Evolutionary conservation across 2,797 vertebrate genomes (phyloP).

Genomic region (Phrynocephalus guinanensis): DNA sequence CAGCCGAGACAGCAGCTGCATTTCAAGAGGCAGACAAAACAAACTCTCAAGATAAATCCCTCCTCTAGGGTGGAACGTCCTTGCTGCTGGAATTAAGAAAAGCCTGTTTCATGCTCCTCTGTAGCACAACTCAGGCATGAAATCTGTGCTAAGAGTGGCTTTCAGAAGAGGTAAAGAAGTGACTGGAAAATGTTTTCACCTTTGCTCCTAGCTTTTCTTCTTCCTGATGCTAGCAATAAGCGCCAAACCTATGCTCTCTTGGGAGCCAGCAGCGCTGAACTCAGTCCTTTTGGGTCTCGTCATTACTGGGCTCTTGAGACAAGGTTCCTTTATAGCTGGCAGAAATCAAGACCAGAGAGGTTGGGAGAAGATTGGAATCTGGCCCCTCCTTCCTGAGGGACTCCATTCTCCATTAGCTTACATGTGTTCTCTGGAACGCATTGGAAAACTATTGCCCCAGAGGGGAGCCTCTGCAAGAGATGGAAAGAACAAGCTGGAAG

Average conservation of each 20-base stretch:
- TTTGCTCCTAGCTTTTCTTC: constrained; percentile 10
- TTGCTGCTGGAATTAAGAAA: constrained; percentile 39
- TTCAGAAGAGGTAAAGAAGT: constrained; percentile 11
- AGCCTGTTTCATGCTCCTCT: not conserved
- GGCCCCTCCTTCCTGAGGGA: too few relatives aligned
- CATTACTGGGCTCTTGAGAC: too few relatives aligned
- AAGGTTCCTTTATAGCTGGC: too few relatives aligned
- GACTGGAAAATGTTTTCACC: not conserved
- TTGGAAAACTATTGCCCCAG: not conserved
- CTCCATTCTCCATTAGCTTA: too few relatives aligned
- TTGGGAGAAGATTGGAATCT: too few relatives aligned
- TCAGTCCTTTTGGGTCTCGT: not conserved
- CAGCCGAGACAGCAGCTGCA: not conserved
- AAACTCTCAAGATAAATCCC: not conserved
- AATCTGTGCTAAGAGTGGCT: constrained; percentile 3
- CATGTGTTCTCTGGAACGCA: not conserved
- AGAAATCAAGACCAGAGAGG: too few relatives aligned
- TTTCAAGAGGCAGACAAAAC: not conserved
- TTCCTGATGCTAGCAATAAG: not conserved
- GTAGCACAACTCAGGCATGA: not conserved
- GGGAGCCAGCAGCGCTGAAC: not conserved
- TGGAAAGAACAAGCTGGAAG: not conserved
- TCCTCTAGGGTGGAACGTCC: constrained; percentile 11
- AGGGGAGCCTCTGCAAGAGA: not conserved
- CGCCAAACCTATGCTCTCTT: not conserved